Evolutionary conservation across 2,797 vertebrate species (phyloP).

Genomic region (Microctenopoma lineatum): DNA sequence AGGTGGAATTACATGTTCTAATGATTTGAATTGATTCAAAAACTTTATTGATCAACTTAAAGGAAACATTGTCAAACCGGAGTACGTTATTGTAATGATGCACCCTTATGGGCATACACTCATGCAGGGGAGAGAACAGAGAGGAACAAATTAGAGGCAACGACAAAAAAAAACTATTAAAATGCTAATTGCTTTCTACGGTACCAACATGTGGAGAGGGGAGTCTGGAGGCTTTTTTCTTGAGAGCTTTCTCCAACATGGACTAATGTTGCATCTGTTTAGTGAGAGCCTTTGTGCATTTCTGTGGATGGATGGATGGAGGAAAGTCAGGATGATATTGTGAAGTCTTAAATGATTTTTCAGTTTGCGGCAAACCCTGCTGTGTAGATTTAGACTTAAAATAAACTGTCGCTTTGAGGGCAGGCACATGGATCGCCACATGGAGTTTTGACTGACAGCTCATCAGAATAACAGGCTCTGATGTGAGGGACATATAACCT

Average conservation of each 20-base stretch:
- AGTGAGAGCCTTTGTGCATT: slow-evolving; percentile 11
- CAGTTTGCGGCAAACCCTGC: slow-evolving; percentile 9
- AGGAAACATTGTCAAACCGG: slow-evolving; percentile 47
- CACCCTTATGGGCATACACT: slow-evolving; percentile 61
- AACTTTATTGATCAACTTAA: slow-evolving; percentile 38
- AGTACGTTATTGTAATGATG: slow-evolving; percentile 59
- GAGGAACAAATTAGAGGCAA: slow-evolving; percentile 67
- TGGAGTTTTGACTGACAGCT: slow-evolving; percentile 68
- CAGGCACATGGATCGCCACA: slow-evolving; percentile 26
- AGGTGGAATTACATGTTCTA: slow-evolving; percentile 26
- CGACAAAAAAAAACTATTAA: slow-evolving; percentile 71
- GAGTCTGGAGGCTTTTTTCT: slow-evolving; percentile 66
- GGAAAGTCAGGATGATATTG: neutral
- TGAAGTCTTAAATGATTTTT: slow-evolving; percentile 24
- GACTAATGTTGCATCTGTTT: slow-evolving; percentile 55
- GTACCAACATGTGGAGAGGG: slow-evolving; percentile 56
- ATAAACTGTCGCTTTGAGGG: slow-evolving; percentile 41
- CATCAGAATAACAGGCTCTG: slow-evolving; percentile 73
- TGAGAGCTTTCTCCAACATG: slow-evolving; percentile 47
- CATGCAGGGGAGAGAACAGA: slow-evolving; percentile 64
- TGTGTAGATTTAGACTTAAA: slow-evolving; percentile 36
- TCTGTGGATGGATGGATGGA: neutral
- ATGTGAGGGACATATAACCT: slow-evolving; percentile 63
- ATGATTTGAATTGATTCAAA: slow-evolving; percentile 38
- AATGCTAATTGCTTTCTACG: slow-evolving; percentile 78